Evolutionary conservation across 2,113 vertebrate species (phyloP).

Genomic region (Carettochelys insculpta): DNA sequence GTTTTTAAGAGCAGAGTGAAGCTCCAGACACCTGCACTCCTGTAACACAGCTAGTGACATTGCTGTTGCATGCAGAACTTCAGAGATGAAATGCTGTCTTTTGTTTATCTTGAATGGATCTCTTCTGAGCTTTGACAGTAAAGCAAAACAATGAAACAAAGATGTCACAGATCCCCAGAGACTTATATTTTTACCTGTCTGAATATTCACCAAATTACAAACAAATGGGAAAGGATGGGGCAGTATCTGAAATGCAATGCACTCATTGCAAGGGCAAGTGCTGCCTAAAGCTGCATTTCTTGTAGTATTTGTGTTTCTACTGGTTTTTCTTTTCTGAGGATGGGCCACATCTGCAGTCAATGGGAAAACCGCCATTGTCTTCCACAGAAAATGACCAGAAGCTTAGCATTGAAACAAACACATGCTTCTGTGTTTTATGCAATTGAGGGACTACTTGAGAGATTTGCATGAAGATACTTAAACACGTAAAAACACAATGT

Average conservation of each 20-base stretch:
- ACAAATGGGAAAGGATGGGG: slow-evolving; percentile 13
- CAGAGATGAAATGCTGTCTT: not conserved
- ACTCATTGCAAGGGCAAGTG: slow-evolving; percentile 34
- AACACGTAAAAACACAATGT: not conserved
- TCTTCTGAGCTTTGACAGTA: slow-evolving; percentile 37
- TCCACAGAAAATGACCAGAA: not conserved
- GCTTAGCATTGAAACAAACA: not conserved
- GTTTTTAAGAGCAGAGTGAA: not conserved
- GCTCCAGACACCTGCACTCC: not conserved
- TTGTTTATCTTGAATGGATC: slow-evolving; percentile 52
- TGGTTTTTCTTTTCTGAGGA: not conserved
- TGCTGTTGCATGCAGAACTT: not conserved
- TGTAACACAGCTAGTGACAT: not conserved
- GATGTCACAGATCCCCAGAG: not conserved
- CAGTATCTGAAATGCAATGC: slow-evolving; percentile 11
- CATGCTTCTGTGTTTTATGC: not conserved
- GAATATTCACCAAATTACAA: slow-evolving; percentile 60
- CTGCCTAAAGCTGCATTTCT: slow-evolving; percentile 18
- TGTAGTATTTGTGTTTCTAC: not conserved
- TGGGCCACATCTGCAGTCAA: not conserved
- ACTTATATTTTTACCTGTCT: slow-evolving; percentile 38
- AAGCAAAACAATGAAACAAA: slow-evolving; percentile 5
- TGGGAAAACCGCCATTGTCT: not conserved
- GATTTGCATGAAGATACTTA: not conserved
- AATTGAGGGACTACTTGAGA: not conserved